These are phyloP conservation scores for Cryptosula pallasiana DNA, from an alignment of 2,888 invertebrate species.

Conservation along the genomic window DNA sequence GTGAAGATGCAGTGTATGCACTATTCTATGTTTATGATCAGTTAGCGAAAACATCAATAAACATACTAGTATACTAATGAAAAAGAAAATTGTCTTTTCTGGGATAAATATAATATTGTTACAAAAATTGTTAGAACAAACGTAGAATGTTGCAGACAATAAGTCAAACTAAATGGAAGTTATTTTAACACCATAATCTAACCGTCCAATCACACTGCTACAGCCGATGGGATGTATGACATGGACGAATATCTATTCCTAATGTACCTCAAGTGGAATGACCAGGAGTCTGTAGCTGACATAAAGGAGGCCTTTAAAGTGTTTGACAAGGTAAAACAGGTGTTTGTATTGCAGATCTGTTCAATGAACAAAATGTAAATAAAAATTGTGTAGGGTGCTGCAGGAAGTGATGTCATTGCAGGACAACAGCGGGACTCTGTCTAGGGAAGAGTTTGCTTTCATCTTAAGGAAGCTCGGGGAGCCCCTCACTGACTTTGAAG, in stretches of 20 bases:
- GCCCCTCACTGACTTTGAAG: not conserved
- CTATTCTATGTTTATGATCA: no score
- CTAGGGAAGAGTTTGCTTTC: not conserved
- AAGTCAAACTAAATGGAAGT: no score
- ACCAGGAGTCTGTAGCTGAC: conserved; percentile 20
- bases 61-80: not conserved
- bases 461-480: conserved; percentile 9
- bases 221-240: conserved; percentile 20
- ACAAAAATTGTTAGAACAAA: not conserved
- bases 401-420: no score
- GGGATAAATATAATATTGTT: not conserved
- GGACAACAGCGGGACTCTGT: conserved; percentile 6
- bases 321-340: conserved; percentile 8
- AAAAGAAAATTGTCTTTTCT: not conserved
- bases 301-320: conserved; percentile 17
- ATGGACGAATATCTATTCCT: conserved; percentile 12
- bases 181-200: no score
- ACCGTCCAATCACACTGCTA: no score
- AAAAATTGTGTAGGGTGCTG: no score
- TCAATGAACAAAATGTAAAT: no score
- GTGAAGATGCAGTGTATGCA: no score
- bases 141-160: no score
- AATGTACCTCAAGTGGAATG: conserved; percentile 20
- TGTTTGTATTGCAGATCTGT: no score
- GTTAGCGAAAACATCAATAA: no score